Conservation (phyloP, 2,797 vertebrate species). For the Rhynchotus rufescens region DNA sequence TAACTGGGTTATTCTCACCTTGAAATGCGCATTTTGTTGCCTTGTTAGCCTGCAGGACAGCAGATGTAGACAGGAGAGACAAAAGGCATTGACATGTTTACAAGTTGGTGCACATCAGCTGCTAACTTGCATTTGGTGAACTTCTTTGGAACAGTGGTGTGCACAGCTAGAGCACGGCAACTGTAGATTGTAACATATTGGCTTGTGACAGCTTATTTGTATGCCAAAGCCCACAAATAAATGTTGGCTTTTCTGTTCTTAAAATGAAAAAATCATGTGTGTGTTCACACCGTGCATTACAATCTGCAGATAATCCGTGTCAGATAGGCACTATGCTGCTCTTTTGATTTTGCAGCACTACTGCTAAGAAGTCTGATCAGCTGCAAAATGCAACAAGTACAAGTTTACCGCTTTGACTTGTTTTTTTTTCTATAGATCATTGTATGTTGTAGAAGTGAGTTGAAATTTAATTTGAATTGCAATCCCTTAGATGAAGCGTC, state of each 20-base stretch:
- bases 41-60: neutral
- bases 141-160: neutral
- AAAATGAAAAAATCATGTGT: neutral
- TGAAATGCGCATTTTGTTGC: neutral
- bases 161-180: neutral
- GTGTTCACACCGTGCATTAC: neutral
- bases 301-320: neutral
- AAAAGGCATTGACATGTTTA: neutral
- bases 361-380: neutral
- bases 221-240: neutral
- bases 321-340: neutral
- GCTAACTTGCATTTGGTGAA: slow-evolving; percentile 8
- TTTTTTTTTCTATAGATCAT: neutral
- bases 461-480: neutral
- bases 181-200: neutral
- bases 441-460: neutral
- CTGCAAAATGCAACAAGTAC: neutral
- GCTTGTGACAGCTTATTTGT: neutral
- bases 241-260: neutral
- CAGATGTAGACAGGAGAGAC: neutral
- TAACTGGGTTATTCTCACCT: neutral
- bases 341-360: neutral
- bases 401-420: neutral
- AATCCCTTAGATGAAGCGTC: neutral
- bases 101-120: neutral